Evolutionary conservation across 2,888 invertebrate species (phyloP).

Genomic region (Morpho achilles): DNA sequence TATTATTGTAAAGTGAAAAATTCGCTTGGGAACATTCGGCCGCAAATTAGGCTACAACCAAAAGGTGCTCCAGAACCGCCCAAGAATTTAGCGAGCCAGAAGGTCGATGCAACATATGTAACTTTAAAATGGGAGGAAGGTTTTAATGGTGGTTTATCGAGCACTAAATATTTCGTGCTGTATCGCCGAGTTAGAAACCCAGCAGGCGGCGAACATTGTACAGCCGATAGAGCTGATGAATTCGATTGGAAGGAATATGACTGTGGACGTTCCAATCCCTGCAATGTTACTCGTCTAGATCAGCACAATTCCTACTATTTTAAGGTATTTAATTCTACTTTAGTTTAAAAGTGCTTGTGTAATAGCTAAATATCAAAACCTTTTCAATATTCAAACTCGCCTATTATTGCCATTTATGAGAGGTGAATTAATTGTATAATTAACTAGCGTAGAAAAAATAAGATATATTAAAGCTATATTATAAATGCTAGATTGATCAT

Average conservation of each 20-base stretch:
- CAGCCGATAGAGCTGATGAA: conserved; percentile 59
- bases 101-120: conserved; percentile 88
- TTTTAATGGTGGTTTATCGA: conserved; percentile 92
- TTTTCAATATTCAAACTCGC: too few species aligned
- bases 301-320: conserved; percentile 93
- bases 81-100: conserved; percentile 83
- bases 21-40: conserved; percentile 86
- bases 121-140: conserved; percentile 92
- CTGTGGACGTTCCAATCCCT: conserved; percentile 91
- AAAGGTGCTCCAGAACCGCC: conserved; percentile 94
- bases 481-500: too few species aligned
- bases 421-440: too few species aligned
- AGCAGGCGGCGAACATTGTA: conserved; percentile 49
- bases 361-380: not conserved
- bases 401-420: too few species aligned
- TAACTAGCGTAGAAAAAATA: too few species aligned
- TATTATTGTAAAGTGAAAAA: conserved; percentile 94
- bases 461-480: too few species aligned
- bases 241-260: conserved; percentile 90
- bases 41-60: conserved; percentile 88
- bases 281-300: conserved; percentile 91
- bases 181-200: conserved; percentile 85
- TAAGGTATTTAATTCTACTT: conserved; percentile 77
- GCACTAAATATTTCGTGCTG: conserved; percentile 92
- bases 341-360: too few species aligned